Evolutionary conservation across 2,113 vertebrate species (phyloP).

Genomic region (Aegotheles bennettii): DNA sequence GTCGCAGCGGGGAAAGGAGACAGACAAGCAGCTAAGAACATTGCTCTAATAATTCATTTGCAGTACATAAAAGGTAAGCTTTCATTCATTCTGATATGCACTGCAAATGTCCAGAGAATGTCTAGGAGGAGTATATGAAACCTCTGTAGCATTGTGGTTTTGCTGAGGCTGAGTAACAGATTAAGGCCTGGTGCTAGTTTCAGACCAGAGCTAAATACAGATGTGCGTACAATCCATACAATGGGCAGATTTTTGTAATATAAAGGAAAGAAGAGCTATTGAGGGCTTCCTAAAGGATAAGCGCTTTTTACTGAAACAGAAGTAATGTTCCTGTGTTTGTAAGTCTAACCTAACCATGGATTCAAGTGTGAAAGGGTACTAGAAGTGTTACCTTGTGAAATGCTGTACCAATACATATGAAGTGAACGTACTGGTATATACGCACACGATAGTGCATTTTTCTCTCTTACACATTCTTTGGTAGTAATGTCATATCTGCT

Average conservation of each 20-base stretch:
- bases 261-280: neutral
- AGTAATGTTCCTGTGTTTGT: neutral
- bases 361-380: neutral
- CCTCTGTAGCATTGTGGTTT: neutral
- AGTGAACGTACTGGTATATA: neutral
- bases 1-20: neutral
- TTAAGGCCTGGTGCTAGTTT: neutral
- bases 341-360: neutral
- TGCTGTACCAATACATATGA: neutral
- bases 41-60: neutral
- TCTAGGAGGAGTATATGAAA: neutral
- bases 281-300: neutral
- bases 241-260: neutral
- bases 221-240: neutral
- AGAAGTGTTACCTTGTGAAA: neutral
- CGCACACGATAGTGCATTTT: accelerated
- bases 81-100: neutral
- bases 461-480: neutral
- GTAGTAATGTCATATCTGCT: neutral
- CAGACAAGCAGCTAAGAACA: neutral
- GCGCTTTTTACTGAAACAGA: neutral
- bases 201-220: neutral
- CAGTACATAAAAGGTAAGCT: neutral
- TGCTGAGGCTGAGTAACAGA: neutral
- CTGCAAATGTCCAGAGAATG: neutral